Evolutionary conservation across 1,140 invertebrate species (phyloP), one percentile per base, ranked within the genome.

Genomic region (Mamestra configurata): DNA sequence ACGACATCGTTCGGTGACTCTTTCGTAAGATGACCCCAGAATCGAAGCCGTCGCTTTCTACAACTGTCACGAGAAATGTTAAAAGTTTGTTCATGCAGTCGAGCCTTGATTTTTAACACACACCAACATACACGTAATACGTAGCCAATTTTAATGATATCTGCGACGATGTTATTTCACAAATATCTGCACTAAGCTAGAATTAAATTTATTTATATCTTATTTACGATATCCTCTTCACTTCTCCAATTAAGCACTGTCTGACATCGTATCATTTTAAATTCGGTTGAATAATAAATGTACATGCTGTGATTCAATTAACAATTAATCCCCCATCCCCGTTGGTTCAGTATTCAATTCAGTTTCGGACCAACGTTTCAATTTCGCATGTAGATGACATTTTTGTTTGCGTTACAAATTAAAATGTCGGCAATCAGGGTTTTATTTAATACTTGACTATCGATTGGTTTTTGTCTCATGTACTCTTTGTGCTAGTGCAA

Each of bases 261-360:
- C 86, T 83, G 81, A 40, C 81, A 81, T 82, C 64, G 80, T 73
- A 79, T 76, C 78, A 61, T 85, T 88, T 88, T 82, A 84, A 89
- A 88, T 86, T 84, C 81, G 76, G 81, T 86, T 83, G 83, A 89
- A 88, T 86, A 82, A 89, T 88, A 89, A 86, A 89, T 89, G 66
- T 85, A 82, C 84, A 83, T 87, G 86, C 79, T 91, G 86, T 88
- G 85, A 90, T 92, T 88, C 88, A 93, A 92, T 93, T 92, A 90
- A 91, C 88, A 88, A 92, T 91, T 90, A 91, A 92, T 92, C 89
- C 89, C 82, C 73, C 80, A 80, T 72, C 77, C 84, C 77, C 79
- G 64, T 88, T 84, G 84, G 75, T 83, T 84, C 89, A 77, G 82
- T 84, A 86, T 90, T 89, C 89, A 89, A 89, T 93, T 86, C 86